Evolutionary conservation across 2,113 vertebrate species (phyloP).

Genomic region (Sinocyclocheilus anophthalmus): DNA sequence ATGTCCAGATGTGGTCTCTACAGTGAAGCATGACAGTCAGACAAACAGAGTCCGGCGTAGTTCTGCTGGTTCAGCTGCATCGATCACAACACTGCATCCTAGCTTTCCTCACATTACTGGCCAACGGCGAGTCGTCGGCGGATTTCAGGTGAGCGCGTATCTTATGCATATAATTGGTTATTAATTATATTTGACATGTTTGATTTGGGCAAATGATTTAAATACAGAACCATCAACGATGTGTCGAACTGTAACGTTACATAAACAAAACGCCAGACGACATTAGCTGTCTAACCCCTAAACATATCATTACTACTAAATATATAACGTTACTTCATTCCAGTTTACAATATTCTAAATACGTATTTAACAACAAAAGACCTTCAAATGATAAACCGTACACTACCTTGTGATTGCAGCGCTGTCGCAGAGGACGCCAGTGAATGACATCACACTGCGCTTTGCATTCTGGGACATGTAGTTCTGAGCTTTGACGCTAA

Average conservation of each 20-base stretch:
- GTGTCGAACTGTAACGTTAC: not conserved
- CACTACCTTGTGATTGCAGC: slow-evolving; percentile 40
- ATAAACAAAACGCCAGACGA: not conserved
- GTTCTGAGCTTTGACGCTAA: slow-evolving; percentile 28
- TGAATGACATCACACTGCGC: slow-evolving; percentile 51
- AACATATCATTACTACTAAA: not conserved
- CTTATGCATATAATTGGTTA: not conserved
- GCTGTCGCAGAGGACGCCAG: slow-evolving; percentile 29
- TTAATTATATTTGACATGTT: not conserved
- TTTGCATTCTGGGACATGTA: slow-evolving; percentile 63
- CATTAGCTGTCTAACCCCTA: not conserved
- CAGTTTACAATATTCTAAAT: not conserved
- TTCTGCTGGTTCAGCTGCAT: not conserved
- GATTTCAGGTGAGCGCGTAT: not conserved
- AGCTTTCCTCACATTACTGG: not conserved
- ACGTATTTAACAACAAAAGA: not conserved
- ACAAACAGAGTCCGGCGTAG: not conserved
- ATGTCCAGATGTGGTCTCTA: not conserved
- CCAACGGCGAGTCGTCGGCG: not conserved
- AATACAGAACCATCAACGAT: not conserved
- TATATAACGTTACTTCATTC: not conserved
- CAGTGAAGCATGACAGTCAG: not conserved
- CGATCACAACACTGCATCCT: not conserved
- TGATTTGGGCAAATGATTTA: not conserved
- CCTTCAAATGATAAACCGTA: not conserved